These are phyloP conservation scores for Masticophis lateralis DNA, from an alignment of 2,797 vertebrate genomes.

Conservation along the genomic window DNA sequence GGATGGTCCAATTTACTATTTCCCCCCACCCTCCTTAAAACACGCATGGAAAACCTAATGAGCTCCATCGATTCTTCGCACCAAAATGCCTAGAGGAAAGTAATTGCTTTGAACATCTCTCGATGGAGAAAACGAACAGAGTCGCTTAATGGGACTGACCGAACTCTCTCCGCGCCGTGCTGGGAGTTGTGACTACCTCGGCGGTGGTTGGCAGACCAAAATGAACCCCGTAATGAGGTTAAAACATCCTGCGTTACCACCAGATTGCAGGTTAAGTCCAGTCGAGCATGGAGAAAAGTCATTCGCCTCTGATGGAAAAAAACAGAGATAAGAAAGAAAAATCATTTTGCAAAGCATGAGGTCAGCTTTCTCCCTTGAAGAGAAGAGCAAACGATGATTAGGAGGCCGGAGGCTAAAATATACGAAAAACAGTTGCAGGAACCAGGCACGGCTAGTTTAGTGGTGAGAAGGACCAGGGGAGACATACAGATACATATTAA, in stretches of 20 bases:
- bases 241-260: not conserved
- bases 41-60: not conserved
- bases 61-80: not conserved
- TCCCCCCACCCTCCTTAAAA: not conserved
- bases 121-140: constrained; percentile 3
- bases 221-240: not conserved
- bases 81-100: constrained; percentile 26
- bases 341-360: not conserved
- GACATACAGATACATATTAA: no score
- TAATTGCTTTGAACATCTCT: constrained; percentile 20
- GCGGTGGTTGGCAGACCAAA: not conserved
- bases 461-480: no score
- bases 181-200: rapidly evolving
- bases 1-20: not conserved
- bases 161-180: not conserved
- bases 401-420: not conserved
- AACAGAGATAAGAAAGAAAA: not conserved
- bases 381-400: not conserved
- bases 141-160: not conserved
- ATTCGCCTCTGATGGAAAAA: not conserved
- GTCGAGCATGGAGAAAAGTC: rapidly evolving
- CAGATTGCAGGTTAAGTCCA: rapidly evolving
- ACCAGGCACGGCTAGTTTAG: no score
- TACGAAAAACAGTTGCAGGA: not conserved
- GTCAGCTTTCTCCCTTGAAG: not conserved